These are phyloP conservation scores for Balaenoptera acutorostrata DNA, from an alignment of 2,113 vertebrate genomes.

Conservation along the genomic window DNA sequence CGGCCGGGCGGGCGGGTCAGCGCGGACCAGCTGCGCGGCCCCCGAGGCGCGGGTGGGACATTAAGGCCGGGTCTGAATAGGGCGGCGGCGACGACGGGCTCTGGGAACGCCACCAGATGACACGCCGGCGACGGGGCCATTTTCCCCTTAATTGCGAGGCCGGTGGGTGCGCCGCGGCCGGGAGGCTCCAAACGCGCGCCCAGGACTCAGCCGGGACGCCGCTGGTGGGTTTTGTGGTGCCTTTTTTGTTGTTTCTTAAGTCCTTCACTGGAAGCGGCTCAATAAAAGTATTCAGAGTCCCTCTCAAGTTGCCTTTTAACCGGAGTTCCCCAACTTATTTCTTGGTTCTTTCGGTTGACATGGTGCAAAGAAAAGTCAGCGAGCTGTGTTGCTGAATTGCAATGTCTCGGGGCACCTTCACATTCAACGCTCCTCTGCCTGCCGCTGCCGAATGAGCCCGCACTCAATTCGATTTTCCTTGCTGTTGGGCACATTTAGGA, in stretches of 20 bases:
- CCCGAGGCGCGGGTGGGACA: conserved; percentile 94
- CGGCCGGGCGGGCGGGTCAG: conserved; percentile 16
- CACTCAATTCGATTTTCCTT: conserved; percentile 98
- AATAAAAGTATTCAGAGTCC: conserved; percentile 89
- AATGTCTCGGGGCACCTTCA: conserved; percentile 98
- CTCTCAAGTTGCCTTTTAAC: conserved; percentile 88
- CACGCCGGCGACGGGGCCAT: conserved; percentile 86
- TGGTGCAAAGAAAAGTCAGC: conserved; percentile 93
- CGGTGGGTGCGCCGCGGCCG: conserved; percentile 62
- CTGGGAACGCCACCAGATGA: conserved; percentile 98
- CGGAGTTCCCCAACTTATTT: conserved; percentile 86
- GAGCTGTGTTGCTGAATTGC: conserved; percentile 93
- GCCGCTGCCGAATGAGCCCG: conserved; percentile 90
- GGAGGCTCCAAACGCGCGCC: conserved; percentile 42
- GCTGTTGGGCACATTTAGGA: conserved; percentile 96
- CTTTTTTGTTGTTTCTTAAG: conserved; percentile 72
- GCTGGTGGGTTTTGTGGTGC: conserved; percentile 63
- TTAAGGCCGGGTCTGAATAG: conserved; percentile 91
- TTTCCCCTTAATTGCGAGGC: conserved; percentile 75
- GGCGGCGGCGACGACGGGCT: conserved; percentile 85
- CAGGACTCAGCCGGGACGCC: conserved; percentile 1
- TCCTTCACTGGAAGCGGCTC: conserved; percentile 80
- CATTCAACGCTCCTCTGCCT: conserved; percentile 98
- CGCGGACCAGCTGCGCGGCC: conserved; percentile 87
- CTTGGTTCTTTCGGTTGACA: conserved; percentile 93